These are phyloP conservation scores for Manduca sexta DNA, from an alignment of 1,140 invertebrate species.

Conservation along the genomic window DNA sequence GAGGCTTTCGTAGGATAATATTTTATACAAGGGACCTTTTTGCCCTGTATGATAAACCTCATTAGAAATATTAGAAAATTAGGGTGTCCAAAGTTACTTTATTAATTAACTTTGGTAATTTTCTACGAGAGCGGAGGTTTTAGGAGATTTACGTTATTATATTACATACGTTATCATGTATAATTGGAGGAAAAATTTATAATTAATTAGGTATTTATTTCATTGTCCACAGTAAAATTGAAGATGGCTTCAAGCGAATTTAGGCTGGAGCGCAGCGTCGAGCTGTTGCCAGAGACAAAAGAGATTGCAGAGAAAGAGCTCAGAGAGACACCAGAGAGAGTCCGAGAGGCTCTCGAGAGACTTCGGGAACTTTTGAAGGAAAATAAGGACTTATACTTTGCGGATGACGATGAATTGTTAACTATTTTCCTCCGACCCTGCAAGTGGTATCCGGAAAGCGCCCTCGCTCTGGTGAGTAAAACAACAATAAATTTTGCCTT, in stretches of 20 bases:
- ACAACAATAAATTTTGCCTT: neutral
- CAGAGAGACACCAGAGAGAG: slow-evolving; percentile 81
- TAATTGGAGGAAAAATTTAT: too few relatives aligned
- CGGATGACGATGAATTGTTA: slow-evolving; percentile 83
- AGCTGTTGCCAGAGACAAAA: slow-evolving; percentile 64
- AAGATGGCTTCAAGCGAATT: slow-evolving; percentile 54
- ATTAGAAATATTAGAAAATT: too few relatives aligned
- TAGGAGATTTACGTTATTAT: too few relatives aligned
- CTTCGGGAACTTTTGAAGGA: slow-evolving; percentile 78
- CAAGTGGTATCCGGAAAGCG: slow-evolving; percentile 87
- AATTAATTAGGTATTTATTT: neutral
- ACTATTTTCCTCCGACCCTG: slow-evolving; percentile 84
- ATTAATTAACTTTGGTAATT: too few relatives aligned
- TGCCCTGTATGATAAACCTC: too few relatives aligned
- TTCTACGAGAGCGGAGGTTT: too few relatives aligned
- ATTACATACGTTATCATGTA: too few relatives aligned
- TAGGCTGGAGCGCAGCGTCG: slow-evolving; percentile 55
- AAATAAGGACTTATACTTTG: slow-evolving; percentile 77
- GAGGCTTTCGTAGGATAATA: too few relatives aligned
- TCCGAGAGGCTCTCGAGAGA: slow-evolving; percentile 75
- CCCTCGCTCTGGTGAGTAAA: slow-evolving; percentile 78
- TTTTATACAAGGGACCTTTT: too few relatives aligned
- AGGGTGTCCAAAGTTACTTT: too few relatives aligned
- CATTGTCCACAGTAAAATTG: slow-evolving; percentile 7
- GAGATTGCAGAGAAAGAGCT: slow-evolving; percentile 78